These are phyloP conservation scores for Genyomyrus donnyi DNA, from an alignment of 2,113 vertebrate genomes.

Conservation along the genomic window DNA sequence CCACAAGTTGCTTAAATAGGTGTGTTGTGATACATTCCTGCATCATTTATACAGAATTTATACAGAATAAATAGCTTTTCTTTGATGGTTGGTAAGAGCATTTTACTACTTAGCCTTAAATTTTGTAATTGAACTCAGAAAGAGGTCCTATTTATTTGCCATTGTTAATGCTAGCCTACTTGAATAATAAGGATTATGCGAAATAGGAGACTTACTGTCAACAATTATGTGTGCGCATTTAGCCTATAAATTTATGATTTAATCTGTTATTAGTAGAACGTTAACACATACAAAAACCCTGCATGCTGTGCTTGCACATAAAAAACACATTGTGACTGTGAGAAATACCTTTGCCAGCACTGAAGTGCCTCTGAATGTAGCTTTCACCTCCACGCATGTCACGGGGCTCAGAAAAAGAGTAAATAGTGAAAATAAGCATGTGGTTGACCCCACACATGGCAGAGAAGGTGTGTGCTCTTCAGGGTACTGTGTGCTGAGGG, in stretches of 20 bases:
- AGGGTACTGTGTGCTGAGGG: background rate
- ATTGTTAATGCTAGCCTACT: background rate
- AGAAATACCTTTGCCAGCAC: background rate
- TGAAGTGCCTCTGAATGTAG: background rate
- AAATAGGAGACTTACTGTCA: background rate
- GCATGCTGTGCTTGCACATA: background rate
- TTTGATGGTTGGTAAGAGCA: background rate
- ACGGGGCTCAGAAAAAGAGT: background rate
- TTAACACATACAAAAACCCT: background rate
- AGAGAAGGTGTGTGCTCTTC: background rate
- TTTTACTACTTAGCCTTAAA: background rate
- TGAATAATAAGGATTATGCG: background rate
- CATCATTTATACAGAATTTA: too few relatives aligned
- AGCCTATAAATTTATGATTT: background rate
- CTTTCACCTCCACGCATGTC: background rate
- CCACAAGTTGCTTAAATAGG: too few relatives aligned
- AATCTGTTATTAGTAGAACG: background rate
- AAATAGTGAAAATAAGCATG: background rate
- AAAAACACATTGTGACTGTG: background rate
- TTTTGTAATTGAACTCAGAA: background rate
- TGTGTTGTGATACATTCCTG: too few relatives aligned
- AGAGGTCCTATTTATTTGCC: background rate
- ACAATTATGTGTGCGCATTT: background rate
- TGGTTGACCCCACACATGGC: background rate
- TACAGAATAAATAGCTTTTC: too few relatives aligned